These are phyloP conservation scores for Ectropis grisescens DNA, from an alignment of 1,140 invertebrate genomes.

Conservation along the genomic window DNA sequence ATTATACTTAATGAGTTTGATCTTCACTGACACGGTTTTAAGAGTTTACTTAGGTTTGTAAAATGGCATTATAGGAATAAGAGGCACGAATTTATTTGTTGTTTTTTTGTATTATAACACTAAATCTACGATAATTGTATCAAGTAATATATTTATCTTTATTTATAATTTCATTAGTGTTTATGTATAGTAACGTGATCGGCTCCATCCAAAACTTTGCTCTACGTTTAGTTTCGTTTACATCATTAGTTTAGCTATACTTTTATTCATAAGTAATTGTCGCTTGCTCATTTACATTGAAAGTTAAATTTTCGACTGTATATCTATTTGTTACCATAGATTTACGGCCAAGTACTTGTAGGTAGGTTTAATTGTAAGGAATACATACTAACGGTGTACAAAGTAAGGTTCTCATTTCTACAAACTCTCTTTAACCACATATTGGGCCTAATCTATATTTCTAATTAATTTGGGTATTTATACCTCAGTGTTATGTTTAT, in stretches of 20 bases:
- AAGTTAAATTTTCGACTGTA: too few species aligned
- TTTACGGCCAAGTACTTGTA: slow-evolving; percentile 61
- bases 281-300: slow-evolving; percentile 30
- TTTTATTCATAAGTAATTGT: slow-evolving; percentile 26
- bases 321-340: slow-evolving; percentile 62
- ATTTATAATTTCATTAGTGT: neutral
- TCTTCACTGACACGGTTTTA: too few species aligned
- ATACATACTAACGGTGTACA: slow-evolving; percentile 46
- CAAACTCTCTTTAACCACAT: neutral
- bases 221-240: slow-evolving; percentile 8
- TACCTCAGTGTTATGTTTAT: slow-evolving; percentile 29
- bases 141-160: slow-evolving; percentile 52
- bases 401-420: slow-evolving; percentile 29
- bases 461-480: neutral
- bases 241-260: slow-evolving; percentile 8
- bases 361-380: slow-evolving; percentile 39
- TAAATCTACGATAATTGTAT: slow-evolving; percentile 54
- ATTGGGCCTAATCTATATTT: slow-evolving; percentile 46
- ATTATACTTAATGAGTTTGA: too few species aligned
- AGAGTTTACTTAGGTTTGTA: slow-evolving; percentile 42
- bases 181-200: slow-evolving; percentile 26
- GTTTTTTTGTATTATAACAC: slow-evolving; percentile 62
- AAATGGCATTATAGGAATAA: slow-evolving; percentile 54
- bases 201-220: slow-evolving; percentile 38
- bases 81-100: slow-evolving; percentile 68